A percentile compares a stretch with the other conserved stretches of the same genome.
Evolutionary conservation across 2,797 vertebrate genomes (phyloP).

Genomic region (Hemitrygon akajei): DNA sequence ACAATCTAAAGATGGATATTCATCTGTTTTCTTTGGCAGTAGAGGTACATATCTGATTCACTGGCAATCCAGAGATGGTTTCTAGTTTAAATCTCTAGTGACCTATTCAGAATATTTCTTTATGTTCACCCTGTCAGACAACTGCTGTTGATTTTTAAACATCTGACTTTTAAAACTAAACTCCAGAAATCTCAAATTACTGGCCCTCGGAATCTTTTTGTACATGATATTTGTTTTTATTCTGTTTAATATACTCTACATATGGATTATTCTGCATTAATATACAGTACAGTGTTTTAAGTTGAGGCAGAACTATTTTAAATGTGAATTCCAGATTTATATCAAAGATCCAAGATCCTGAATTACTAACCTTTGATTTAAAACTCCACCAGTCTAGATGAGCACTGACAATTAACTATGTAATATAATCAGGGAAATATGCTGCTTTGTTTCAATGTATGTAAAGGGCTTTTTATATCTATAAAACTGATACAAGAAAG

Average conservation of each 20-base stretch:
- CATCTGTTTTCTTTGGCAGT: constrained; percentile 25
- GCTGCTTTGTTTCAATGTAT: neutral
- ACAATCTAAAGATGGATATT: constrained; percentile 27
- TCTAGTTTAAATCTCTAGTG: neutral
- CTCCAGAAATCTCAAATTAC: neutral
- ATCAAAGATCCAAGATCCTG: neutral
- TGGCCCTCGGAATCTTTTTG: neutral
- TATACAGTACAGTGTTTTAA: neutral
- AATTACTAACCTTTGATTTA: neutral
- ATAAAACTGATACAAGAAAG: neutral
- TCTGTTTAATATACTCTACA: neutral
- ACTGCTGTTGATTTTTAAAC: neutral
- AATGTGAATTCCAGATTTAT: neutral
- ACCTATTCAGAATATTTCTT: neutral
- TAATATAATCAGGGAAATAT: neutral
- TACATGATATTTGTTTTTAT: neutral
- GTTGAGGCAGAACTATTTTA: neutral
- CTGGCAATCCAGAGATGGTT: neutral
- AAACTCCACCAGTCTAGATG: constrained; percentile 7
- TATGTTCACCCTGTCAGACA: neutral
- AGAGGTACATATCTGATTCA: constrained; percentile 7
- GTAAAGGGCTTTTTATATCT: neutral
- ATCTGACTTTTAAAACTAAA: neutral
- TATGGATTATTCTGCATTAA: neutral
- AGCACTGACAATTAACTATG: neutral